These are phyloP conservation scores for Conus canariensis DNA, from an alignment of 2,888 invertebrate species.

Conservation along the genomic window DNA sequence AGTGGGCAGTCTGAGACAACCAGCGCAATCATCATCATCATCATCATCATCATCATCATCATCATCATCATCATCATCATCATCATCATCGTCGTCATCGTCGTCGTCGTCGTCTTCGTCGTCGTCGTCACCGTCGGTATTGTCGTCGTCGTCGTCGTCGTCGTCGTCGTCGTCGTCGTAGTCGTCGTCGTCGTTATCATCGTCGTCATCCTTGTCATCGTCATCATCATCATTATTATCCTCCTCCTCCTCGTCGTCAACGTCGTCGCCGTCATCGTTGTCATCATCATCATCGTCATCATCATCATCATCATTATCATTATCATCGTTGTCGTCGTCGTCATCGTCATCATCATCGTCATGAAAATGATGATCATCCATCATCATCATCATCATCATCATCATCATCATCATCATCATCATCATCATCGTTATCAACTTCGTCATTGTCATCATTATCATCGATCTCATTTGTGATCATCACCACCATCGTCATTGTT, in stretches of 20 bases:
- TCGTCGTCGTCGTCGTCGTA: background rate
- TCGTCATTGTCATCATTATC: too few relatives aligned
- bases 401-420: too few relatives aligned
- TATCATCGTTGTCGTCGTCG: background rate
- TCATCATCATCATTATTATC: background rate
- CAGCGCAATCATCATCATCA: background rate
- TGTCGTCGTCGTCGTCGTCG: background rate
- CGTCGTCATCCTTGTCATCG: background rate
- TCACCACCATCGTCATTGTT: too few relatives aligned
- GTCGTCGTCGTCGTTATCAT: background rate
- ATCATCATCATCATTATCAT: background rate
- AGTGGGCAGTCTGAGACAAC: constrained; percentile 52
- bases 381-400: too few relatives aligned
- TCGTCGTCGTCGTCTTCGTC: background rate
- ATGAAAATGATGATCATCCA: too few relatives aligned
- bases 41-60: background rate
- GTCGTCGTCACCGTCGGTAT: background rate
- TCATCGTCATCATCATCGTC: too few relatives aligned
- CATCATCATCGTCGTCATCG: background rate
- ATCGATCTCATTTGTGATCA: too few relatives aligned
- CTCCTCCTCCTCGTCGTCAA: background rate
- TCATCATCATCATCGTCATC: background rate
- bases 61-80: background rate
- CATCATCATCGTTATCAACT: too few relatives aligned
- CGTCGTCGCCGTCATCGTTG: background rate